A percentile compares a stretch with the other conserved stretches of the same genome.
phyloP scores from a whole-genome alignment of 1,140 invertebrate species.

The Calliopsis andreniformis region DNA sequence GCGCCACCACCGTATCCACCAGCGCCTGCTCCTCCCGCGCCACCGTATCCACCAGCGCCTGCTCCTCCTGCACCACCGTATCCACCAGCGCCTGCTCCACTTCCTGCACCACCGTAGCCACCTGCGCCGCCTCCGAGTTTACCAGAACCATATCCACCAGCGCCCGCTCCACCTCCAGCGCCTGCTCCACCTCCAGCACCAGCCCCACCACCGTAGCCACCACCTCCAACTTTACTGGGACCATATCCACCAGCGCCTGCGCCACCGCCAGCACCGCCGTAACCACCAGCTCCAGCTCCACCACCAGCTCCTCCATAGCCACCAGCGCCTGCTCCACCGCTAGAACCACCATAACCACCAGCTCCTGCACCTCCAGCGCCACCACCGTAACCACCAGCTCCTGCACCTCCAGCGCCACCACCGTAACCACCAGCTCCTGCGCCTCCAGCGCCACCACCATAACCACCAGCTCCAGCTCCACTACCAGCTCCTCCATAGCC shows the following conservation, averaged over 20 bases:
- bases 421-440: not conserved
- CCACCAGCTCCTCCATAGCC: not conserved
- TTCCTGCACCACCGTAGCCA: not conserved
- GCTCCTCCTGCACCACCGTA: conserved; percentile 8
- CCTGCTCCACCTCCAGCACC: not conserved
- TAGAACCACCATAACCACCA: conserved; percentile 2
- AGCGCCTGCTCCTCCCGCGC: conserved; percentile 36
- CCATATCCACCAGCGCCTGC: conserved; percentile 27
- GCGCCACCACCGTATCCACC: conserved; percentile 4
- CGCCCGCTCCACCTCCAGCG: not conserved
- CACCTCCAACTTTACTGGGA: not conserved
- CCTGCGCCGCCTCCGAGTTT: not conserved
- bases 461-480: conserved; percentile 10
- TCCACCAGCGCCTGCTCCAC: conserved; percentile 20
- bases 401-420: not conserved
- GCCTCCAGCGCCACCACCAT: not conserved
- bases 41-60: conserved; percentile 39
- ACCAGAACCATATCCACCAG: not conserved
- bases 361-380: conserved; percentile 19
- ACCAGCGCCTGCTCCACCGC: not conserved
- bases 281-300: conserved; percentile 3
- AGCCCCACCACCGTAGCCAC: conserved; percentile 13
- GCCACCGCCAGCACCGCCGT: conserved; percentile 23
- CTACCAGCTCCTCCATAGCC: not conserved
- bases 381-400: conserved; percentile 10